Conservation (phyloP, 2,113 vertebrate genomes). For the Istiophorus platypterus region DNA sequence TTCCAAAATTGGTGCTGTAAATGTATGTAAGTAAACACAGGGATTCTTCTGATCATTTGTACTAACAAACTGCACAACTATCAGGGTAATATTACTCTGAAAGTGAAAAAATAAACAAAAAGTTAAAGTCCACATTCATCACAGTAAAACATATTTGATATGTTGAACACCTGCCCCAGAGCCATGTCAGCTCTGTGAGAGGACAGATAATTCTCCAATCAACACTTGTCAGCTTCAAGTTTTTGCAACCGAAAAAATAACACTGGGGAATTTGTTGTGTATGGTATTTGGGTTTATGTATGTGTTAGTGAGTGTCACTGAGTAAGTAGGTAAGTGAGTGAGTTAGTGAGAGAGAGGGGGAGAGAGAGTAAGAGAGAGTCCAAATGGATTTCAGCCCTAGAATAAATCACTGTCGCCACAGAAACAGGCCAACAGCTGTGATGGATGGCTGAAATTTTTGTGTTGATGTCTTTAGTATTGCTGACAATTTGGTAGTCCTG, state of each 20-base stretch:
- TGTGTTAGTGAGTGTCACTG: slow-evolving; percentile 48
- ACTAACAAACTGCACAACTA: slow-evolving; percentile 3
- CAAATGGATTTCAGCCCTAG: slow-evolving; percentile 83
- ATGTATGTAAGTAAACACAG: slow-evolving; percentile 11
- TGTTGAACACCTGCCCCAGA: slow-evolving; percentile 59
- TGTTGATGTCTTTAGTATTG: slow-evolving; percentile 89
- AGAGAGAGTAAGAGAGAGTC: slow-evolving; percentile 61
- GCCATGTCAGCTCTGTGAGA: slow-evolving; percentile 59
- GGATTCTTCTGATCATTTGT: slow-evolving; percentile 24
- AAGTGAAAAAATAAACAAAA: slow-evolving; percentile 19
- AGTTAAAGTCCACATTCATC: slow-evolving; percentile 24
- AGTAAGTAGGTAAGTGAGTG: slow-evolving; percentile 37
- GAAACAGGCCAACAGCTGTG: slow-evolving; percentile 85
- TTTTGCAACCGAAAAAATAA: slow-evolving; percentile 68
- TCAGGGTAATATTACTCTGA: slow-evolving; percentile 20
- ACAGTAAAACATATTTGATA: slow-evolving; percentile 58
- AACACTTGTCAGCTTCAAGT: slow-evolving; percentile 64
- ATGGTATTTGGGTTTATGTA: slow-evolving; percentile 56
- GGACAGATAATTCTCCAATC: slow-evolving; percentile 71
- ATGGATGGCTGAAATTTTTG: slow-evolving; percentile 87
- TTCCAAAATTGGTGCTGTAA: slow-evolving; percentile 11
- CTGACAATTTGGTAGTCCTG: slow-evolving; percentile 86
- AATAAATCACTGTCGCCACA: slow-evolving; percentile 88
- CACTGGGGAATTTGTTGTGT: slow-evolving; percentile 50
- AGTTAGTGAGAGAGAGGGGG: slow-evolving; percentile 36